Percentiles rank a stretch among this genome's conserved stretches.
These are phyloP conservation scores for Sarcophaga caerulescens DNA, from an alignment of 2,888 invertebrate species.

Conservation along the genomic window DNA sequence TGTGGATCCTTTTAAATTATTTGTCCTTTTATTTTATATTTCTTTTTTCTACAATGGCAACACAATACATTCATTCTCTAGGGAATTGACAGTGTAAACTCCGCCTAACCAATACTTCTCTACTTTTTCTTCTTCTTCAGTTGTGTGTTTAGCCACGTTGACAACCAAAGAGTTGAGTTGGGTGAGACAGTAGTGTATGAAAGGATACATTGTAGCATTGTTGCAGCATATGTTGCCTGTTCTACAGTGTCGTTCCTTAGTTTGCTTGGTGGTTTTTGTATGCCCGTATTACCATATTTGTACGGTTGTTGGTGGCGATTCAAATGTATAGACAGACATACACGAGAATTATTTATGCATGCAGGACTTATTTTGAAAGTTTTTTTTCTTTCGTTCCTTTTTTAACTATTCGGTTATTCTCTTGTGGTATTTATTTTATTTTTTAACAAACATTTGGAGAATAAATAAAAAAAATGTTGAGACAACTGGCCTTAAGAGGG, in stretches of 20 bases:
- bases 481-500: slow-evolving; percentile 19
- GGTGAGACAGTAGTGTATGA: background rate
- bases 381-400: slow-evolving; percentile 24
- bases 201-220: slow-evolving; percentile 21
- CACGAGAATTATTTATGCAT: slow-evolving; percentile 65
- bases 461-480: slow-evolving; percentile 27
- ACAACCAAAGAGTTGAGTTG: background rate
- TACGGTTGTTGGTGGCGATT: slow-evolving; percentile 45
- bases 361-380: slow-evolving; percentile 47
- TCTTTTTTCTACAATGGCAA: background rate
- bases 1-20: slow-evolving; percentile 45
- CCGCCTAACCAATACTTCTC: slow-evolving; percentile 49
- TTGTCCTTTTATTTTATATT: slow-evolving; percentile 36
- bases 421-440: slow-evolving; percentile 41
- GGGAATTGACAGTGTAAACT: slow-evolving; percentile 50
- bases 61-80: slow-evolving; percentile 13
- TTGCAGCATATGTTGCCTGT: slow-evolving; percentile 46
- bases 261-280: slow-evolving; percentile 28
- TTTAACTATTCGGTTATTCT: background rate
- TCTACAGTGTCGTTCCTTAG: background rate
- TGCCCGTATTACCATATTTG: slow-evolving; percentile 59
- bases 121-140: background rate
- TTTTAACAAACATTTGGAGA: slow-evolving; percentile 48
- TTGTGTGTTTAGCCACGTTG: slow-evolving; percentile 7
- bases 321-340: background rate